Base-by-base conservation (phyloP, 1,140 invertebrate genomes). In the Drosophila azteca region DNA sequence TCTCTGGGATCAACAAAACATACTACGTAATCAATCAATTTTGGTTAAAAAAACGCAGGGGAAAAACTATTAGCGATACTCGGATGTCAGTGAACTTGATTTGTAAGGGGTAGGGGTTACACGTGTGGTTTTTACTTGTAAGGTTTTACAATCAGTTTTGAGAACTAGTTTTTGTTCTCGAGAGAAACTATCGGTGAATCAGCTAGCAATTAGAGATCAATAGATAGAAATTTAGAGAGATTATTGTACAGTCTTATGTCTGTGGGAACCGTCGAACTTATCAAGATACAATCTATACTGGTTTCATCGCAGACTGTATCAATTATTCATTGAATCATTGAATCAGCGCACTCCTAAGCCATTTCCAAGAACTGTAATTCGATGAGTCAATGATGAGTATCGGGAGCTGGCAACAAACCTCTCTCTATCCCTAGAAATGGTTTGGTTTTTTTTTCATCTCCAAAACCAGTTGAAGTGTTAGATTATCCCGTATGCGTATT, bases 1-100 rank as follows among this genome's bases (percentile, higher is more conserved):
- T 39, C 52, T 64, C 52, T 9, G 26, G 51, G 66, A 70, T 70
- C 26, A 39, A 39, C 11, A 11, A 39, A 39, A 39, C 11, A 39
- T 8, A 39, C 35, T 44, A 26, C 13, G 24, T 58, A 69, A 70
- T 69, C 65, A 69, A 70, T 70, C 67, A 70, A 50, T 58, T 58
- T 69, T 57, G 20, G 66, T 57, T 24, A 13, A 41, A 54, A 8
- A 4, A 31, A 9, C 35, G 29, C 7, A 50, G 17, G n/a, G 17
- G 3, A 9, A 26, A n/a, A 35, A 20, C 45, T 63, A 31, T 29
- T 24, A 17, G 5, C 11, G 6, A 3, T 26, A 35, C 49, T 41
- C 22, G 1, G 17, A n/a, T 29, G 13, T 17, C 0, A 5, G 43
- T 26, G 3, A 52, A 35, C 17, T 39, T 39, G 4, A 31, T 9